These are phyloP conservation scores for Phengaris alcon DNA, from an alignment of 2,888 invertebrate species.

Conservation along the genomic window DNA sequence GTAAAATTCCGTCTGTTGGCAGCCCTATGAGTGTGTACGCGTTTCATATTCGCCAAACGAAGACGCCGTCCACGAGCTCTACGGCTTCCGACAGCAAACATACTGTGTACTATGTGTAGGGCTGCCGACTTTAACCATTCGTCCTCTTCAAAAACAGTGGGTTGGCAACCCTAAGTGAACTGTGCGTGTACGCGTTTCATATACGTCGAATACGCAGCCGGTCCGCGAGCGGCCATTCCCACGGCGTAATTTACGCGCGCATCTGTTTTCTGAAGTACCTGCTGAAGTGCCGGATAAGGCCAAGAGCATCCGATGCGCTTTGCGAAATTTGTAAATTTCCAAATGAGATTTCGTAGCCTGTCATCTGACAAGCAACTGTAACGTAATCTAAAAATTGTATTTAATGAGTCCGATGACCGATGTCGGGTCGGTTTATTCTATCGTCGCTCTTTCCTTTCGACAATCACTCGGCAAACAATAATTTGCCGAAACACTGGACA, in stretches of 20 bases:
- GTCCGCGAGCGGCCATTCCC: background rate
- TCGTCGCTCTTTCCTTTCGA: constrained; percentile 1
- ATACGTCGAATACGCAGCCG: background rate
- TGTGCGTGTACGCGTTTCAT: no score
- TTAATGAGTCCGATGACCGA: no score
- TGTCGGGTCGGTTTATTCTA: background rate
- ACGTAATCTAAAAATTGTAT: constrained; percentile 1
- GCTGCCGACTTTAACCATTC: no score
- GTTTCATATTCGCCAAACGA: no score
- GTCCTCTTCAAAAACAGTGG: no score
- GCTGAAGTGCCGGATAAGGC: background rate
- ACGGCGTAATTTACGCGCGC: constrained; percentile 3
- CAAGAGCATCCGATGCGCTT: constrained; percentile 6
- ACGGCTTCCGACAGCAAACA: no score
- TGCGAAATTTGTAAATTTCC: constrained; percentile 13
- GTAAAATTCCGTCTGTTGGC: no score
- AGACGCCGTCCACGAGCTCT: no score
- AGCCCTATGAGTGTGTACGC: no score
- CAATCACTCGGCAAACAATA: background rate
- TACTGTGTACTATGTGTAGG: no score
- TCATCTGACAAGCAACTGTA: background rate
- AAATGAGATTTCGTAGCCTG: constrained; percentile 13
- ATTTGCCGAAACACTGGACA: constrained; percentile 12
- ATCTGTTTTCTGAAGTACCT: constrained; percentile 8
- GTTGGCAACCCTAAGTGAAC: background rate